Conservation (phyloP, 1,140 invertebrate genomes). For the Ceratosolen solmsi region DNA sequence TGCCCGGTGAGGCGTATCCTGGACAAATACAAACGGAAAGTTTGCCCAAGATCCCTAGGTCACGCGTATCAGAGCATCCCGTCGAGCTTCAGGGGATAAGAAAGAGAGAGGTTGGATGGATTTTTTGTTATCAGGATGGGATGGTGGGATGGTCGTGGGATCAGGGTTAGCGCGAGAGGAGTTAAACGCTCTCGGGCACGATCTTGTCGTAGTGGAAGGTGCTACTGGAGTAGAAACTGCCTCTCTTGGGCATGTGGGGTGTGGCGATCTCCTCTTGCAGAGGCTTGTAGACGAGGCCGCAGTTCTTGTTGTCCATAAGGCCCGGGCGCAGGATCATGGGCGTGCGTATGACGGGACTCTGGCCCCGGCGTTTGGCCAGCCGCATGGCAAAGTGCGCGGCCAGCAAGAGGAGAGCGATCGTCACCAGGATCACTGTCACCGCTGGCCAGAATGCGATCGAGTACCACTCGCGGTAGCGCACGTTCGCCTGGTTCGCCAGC, state of each 20-base stretch:
- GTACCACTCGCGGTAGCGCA: constrained; percentile 61
- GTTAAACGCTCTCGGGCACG: constrained; percentile 77
- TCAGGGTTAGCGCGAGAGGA: neutral
- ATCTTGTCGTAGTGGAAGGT: constrained; percentile 79
- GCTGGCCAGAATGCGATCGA: constrained; percentile 60
- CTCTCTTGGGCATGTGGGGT: constrained; percentile 72
- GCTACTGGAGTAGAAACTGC: constrained; percentile 77
- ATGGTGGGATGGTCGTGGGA: neutral
- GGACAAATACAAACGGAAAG: neutral
- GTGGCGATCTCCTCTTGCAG: constrained; percentile 72
- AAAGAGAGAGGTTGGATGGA: neutral
- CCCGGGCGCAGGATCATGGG: constrained; percentile 68
- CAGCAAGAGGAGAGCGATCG: constrained; percentile 59
- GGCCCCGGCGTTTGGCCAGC: constrained; percentile 63
- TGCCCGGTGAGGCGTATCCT: neutral
- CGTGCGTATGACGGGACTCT: constrained; percentile 67
- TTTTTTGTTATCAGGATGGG: neutral
- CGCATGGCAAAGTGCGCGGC: constrained; percentile 58
- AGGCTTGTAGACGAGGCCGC: constrained; percentile 73
- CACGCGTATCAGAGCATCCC: neutral
- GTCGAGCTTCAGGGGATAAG: neutral
- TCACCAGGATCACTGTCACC: constrained; percentile 59
- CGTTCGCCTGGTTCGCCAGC: constrained; percentile 21
- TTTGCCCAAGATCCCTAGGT: neutral
- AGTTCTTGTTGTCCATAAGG: constrained; percentile 69